Evolutionary conservation across 2,797 vertebrate genomes (phyloP).

Genomic region (Emys orbicularis): DNA sequence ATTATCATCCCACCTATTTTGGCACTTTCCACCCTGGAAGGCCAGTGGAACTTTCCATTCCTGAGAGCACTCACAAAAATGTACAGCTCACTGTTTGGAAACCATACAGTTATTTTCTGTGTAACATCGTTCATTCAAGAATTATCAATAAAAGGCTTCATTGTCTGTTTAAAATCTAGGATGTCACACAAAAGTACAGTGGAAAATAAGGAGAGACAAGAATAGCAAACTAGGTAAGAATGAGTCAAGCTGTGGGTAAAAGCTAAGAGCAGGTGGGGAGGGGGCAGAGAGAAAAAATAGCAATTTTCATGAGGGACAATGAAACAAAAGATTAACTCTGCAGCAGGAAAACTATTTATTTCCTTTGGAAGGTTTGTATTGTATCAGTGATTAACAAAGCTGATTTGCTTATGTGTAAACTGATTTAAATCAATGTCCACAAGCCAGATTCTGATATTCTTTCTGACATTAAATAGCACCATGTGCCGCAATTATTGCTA

Average conservation of each 20-base stretch:
- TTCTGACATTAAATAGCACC: neutral
- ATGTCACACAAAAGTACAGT: neutral
- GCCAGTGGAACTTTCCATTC: neutral
- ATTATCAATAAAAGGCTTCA: neutral
- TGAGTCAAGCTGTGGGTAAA: conserved; percentile 11
- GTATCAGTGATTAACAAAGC: conserved; percentile 10
- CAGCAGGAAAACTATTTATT: conserved; percentile 31
- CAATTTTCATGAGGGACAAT: neutral
- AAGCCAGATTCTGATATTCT: neutral
- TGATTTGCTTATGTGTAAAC: neutral
- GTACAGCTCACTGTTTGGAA: neutral
- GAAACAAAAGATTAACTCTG: conserved; percentile 1
- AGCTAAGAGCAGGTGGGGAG: neutral
- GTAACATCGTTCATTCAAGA: neutral
- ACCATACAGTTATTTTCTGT: neutral
- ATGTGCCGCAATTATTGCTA: neutral
- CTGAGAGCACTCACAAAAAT: neutral
- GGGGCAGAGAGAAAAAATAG: neutral
- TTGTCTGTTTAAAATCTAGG: neutral
- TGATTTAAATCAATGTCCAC: neutral
- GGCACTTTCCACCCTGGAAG: neutral
- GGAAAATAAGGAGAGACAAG: neutral
- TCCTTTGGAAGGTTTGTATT: neutral
- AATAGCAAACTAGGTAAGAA: neutral
- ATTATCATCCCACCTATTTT: neutral